Conservation (phyloP, 2,888 invertebrate genomes). For the Leptopterna dolabrata region DNA sequence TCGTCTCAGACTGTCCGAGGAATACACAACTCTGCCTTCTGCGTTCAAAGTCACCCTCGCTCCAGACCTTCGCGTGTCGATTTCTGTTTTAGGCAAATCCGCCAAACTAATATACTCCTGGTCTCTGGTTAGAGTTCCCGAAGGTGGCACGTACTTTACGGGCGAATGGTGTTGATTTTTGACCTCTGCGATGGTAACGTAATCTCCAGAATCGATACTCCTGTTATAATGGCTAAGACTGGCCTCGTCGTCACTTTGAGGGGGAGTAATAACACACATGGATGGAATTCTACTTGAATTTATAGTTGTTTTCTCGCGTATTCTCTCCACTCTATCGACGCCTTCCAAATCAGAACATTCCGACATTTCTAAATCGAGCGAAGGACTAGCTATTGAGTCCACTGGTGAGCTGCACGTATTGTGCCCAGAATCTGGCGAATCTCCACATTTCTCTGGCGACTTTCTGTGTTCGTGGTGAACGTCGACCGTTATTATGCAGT, state of each 20-base stretch:
- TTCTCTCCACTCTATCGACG: constrained; percentile 86
- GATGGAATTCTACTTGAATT: constrained; percentile 90
- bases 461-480: constrained; percentile 66
- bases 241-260: constrained; percentile 87
- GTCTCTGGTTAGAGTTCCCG: constrained; percentile 50
- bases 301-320: constrained; percentile 86
- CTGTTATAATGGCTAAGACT: constrained; percentile 65
- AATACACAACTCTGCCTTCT: constrained; percentile 88
- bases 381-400: constrained; percentile 78
- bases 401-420: constrained; percentile 85
- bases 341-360: constrained; percentile 90
- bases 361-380: constrained; percentile 82
- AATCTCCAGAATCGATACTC: constrained; percentile 77
- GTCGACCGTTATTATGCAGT: constrained; percentile 62
- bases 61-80: constrained; percentile 74
- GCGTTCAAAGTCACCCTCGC: constrained; percentile 86
- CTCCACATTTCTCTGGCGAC: constrained; percentile 69
- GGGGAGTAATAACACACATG: constrained; percentile 91
- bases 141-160: constrained; percentile 21
- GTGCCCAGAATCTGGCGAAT: constrained; percentile 83
- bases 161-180: constrained; percentile 31
- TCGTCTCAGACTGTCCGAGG: constrained; percentile 85
- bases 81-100: constrained; percentile 74
- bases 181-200: constrained; percentile 83
- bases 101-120: constrained; percentile 83